Evolutionary conservation across 2,888 invertebrate genomes (phyloP).

Genomic region (Xanthia togata): DNA sequence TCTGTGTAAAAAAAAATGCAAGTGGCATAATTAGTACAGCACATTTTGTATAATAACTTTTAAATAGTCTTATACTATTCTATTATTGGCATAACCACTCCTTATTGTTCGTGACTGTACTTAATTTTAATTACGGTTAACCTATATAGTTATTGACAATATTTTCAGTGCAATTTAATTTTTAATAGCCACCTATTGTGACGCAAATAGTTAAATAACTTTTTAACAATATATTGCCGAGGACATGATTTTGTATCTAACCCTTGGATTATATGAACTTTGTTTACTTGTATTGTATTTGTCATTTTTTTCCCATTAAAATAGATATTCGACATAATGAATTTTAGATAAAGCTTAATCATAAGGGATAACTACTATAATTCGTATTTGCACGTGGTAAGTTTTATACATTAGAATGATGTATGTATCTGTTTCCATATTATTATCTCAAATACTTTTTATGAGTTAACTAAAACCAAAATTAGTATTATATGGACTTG

Average conservation of each 20-base stretch:
- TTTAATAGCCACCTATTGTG: constrained; percentile 66
- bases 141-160: constrained; percentile 66
- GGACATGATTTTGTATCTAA: constrained; percentile 56
- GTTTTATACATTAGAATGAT: constrained; percentile 35
- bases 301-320: constrained; percentile 51
- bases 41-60: constrained; percentile 28
- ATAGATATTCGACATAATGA: constrained; percentile 47
- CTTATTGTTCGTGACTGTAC: constrained; percentile 72
- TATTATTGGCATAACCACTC: constrained; percentile 47
- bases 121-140: constrained; percentile 62
- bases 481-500: constrained; percentile 72
- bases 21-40: constrained; percentile 22
- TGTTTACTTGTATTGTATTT: constrained; percentile 54
- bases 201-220: constrained; percentile 60
- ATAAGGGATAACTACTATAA: constrained; percentile 57
- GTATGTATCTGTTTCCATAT: constrained; percentile 47
- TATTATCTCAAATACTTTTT: constrained; percentile 50
- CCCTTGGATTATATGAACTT: constrained; percentile 50
- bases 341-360: constrained; percentile 59
- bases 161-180: constrained; percentile 71
- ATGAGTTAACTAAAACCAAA: constrained; percentile 71
- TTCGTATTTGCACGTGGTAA: constrained; percentile 47
- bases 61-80: constrained; percentile 10
- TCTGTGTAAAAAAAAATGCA: constrained; percentile 23
- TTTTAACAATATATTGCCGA: constrained; percentile 49